These are phyloP conservation scores for Ganaspis sp. DNA, from an alignment of 1,140 invertebrate species.

Conservation along the genomic window DNA sequence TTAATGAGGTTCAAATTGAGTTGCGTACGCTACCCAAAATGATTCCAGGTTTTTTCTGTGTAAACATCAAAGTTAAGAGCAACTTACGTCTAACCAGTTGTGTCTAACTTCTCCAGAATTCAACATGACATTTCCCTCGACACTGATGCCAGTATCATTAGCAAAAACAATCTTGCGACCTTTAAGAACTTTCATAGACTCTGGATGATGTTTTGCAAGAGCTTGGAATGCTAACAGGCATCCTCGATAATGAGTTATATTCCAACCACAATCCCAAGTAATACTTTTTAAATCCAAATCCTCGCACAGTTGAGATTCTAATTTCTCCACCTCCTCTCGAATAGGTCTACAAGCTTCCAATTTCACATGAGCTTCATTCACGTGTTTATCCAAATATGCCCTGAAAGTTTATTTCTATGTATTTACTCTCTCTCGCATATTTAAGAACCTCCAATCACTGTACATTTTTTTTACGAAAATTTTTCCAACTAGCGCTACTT, in stretches of 20 bases:
- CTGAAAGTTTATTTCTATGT: too few species aligned
- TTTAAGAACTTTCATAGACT: constrained; percentile 81
- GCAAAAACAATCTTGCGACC: constrained; percentile 88
- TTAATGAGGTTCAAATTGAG: constrained; percentile 36
- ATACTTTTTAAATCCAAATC: constrained; percentile 79
- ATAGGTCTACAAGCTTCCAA: constrained; percentile 80
- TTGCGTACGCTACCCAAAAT: too few species aligned
- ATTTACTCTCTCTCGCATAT: too few species aligned
- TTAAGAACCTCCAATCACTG: too few species aligned
- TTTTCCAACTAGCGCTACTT: too few species aligned
- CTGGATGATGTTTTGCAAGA: constrained; percentile 83
- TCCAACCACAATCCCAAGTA: constrained; percentile 91
- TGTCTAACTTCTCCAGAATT: constrained; percentile 93
- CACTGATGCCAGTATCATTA: constrained; percentile 90
- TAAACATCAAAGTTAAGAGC: too few species aligned
- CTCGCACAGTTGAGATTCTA: constrained; percentile 78
- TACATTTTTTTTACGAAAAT: too few species aligned
- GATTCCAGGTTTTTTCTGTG: too few species aligned
- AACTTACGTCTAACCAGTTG: constrained; percentile 92
- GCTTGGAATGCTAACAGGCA: constrained; percentile 87
- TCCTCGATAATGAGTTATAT: constrained; percentile 89
- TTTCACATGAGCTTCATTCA: constrained; percentile 79
- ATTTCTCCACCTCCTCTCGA: constrained; percentile 81
- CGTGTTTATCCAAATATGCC: constrained; percentile 82
- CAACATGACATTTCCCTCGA: constrained; percentile 91